Conservation (phyloP, 2,888 invertebrate species). For the Polydrusus pterygomalis region DNA sequence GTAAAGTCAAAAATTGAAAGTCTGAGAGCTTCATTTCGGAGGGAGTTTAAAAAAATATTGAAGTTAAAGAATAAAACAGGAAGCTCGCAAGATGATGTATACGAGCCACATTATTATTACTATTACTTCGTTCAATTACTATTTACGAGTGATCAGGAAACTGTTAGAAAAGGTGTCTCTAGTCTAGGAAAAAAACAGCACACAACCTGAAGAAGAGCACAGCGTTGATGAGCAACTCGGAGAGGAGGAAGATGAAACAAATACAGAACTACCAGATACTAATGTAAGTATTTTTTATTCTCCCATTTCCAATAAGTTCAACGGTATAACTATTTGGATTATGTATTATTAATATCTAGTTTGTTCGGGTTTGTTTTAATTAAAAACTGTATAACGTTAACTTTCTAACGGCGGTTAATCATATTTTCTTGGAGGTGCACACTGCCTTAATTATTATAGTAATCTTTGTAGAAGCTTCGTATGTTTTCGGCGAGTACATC, state of each 20-base stretch:
- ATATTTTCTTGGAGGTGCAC: slow-evolving; percentile 42
- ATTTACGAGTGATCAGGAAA: slow-evolving; percentile 11
- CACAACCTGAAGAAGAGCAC: slow-evolving; percentile 5
- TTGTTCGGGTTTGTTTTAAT: slow-evolving; percentile 14
- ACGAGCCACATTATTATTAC: slow-evolving; percentile 27
- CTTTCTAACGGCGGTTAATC: slow-evolving; percentile 12
- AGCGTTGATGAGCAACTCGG: slow-evolving; percentile 3
- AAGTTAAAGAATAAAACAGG: slow-evolving; percentile 25
- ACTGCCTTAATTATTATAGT: slow-evolving; percentile 39
- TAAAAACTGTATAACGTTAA: slow-evolving; percentile 8
- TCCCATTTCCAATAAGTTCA: neutral
- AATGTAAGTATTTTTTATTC: slow-evolving; percentile 5
- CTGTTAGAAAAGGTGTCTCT: slow-evolving; percentile 7
- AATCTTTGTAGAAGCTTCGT: slow-evolving; percentile 42
- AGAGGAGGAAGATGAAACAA: slow-evolving; percentile 3
- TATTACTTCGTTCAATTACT: slow-evolving; percentile 1
- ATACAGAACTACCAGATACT: slow-evolving; percentile 5
- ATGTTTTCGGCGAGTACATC: slow-evolving; percentile 37
- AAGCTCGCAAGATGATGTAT: slow-evolving; percentile 21
- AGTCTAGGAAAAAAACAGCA: slow-evolving; percentile 8
- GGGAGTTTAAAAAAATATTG: neutral
- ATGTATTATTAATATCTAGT: slow-evolving; percentile 8
- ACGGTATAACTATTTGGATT: slow-evolving; percentile 3
- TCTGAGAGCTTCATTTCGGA: too few relatives aligned
- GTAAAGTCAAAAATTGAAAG: too few relatives aligned